phyloP scores from a whole-genome alignment of 2,888 invertebrate genomes.

The Molorchus minor region DNA sequence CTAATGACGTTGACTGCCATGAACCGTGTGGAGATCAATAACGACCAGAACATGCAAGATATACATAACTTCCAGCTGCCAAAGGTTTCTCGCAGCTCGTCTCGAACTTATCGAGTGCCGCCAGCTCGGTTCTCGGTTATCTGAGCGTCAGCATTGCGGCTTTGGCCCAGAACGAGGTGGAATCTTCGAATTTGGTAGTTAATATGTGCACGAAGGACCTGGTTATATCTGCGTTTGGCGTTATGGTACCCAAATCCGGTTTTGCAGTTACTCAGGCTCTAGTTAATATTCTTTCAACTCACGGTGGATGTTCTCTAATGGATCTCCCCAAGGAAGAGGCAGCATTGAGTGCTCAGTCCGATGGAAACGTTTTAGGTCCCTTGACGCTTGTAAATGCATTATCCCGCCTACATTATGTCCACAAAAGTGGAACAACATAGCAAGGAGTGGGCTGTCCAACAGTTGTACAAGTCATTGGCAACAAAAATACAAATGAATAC shows the following conservation, averaged over 20 bases:
- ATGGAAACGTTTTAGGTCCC: constrained; percentile 53
- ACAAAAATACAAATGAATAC: constrained; percentile 59
- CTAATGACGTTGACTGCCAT: constrained; percentile 70
- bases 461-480: constrained; percentile 66
- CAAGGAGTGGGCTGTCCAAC: constrained; percentile 71
- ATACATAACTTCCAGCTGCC: constrained; percentile 46
- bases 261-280: constrained; percentile 70
- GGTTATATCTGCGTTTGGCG: constrained; percentile 62
- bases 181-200: constrained; percentile 67
- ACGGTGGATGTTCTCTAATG: constrained; percentile 61
- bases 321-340: constrained; percentile 57
- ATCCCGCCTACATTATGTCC: constrained; percentile 69
- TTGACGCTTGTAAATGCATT: constrained; percentile 69
- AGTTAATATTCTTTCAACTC: constrained; percentile 66
- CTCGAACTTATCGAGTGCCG: constrained; percentile 52
- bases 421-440: constrained; percentile 64
- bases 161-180: constrained; percentile 66
- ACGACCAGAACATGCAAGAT: constrained; percentile 49
- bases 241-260: constrained; percentile 54
- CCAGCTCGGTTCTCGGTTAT: constrained; percentile 57
- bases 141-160: constrained; percentile 64
- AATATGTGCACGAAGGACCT: constrained; percentile 67
- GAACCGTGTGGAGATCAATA: constrained; percentile 64
- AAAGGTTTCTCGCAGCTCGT: constrained; percentile 53
- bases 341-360: constrained; percentile 37